Evolutionary conservation across 1,140 invertebrate genomes (phyloP).

Genomic region (Telenomus remus): DNA sequence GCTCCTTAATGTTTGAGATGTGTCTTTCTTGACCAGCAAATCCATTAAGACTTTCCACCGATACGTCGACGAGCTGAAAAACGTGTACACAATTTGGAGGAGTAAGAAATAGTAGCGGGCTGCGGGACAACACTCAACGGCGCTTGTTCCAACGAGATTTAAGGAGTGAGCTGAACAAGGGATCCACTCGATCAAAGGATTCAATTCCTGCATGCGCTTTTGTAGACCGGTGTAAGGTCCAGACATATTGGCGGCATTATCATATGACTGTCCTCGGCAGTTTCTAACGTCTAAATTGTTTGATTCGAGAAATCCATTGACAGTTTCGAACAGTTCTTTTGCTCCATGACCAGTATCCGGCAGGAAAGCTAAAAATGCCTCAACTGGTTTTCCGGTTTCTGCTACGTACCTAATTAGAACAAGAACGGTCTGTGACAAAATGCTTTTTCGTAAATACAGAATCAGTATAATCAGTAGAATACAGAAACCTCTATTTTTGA

Average conservation of each 20-base stretch:
- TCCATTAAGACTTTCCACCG: conserved; percentile 44
- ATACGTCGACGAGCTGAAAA: conserved; percentile 51
- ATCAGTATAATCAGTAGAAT: background rate
- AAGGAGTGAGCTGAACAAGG: background rate
- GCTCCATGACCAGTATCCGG: conserved; percentile 25
- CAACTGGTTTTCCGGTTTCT: conserved; percentile 11
- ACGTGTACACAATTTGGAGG: conserved; percentile 36
- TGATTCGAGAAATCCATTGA: background rate
- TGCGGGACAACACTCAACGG: conserved; percentile 1
- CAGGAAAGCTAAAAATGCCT: conserved; percentile 53
- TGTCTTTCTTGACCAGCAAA: background rate
- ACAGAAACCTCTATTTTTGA: conserved; percentile 22
- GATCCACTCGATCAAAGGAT: background rate
- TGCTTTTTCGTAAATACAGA: conserved; percentile 29
- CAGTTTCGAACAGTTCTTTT: conserved; percentile 25
- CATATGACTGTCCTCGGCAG: background rate
- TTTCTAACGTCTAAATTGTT: background rate
- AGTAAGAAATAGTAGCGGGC: conserved; percentile 31
- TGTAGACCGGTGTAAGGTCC: background rate
- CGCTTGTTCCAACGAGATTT: background rate
- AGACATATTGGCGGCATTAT: background rate
- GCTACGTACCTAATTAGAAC: conserved; percentile 45
- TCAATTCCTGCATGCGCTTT: background rate
- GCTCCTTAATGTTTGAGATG: conserved; percentile 34
- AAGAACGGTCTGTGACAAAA: conserved; percentile 67